Percentiles rank a stretch among this genome's conserved stretches.
Evolutionary conservation across 2,888 invertebrate species (phyloP).

Genomic region (Adelphocoris suturalis): DNA sequence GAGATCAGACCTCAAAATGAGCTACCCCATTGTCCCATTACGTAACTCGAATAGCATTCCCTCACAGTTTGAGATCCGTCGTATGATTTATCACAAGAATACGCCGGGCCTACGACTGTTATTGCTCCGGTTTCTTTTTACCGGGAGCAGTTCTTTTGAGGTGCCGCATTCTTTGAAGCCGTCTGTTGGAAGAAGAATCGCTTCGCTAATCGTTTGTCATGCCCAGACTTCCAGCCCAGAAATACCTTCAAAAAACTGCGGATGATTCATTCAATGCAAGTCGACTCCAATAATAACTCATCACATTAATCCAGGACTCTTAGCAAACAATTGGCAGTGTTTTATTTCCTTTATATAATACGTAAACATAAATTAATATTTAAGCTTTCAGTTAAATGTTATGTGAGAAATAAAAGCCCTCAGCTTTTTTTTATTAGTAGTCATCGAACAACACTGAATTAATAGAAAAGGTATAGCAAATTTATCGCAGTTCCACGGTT

Average conservation of each 20-base stretch:
- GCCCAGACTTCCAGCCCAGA: neutral
- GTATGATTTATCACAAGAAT: conserved; percentile 34
- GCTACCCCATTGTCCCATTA: conserved; percentile 26
- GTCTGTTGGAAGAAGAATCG: neutral
- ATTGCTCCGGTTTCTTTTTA: conserved; percentile 30
- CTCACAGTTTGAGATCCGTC: neutral
- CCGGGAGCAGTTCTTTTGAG: neutral
- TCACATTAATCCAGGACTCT: too few species aligned
- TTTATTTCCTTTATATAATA: too few species aligned
- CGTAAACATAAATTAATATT: too few species aligned
- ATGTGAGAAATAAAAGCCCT: too few species aligned
- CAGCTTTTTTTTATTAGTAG: too few species aligned
- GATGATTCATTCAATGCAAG: too few species aligned
- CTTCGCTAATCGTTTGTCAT: neutral
- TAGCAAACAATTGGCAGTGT: too few species aligned
- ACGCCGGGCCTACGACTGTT: neutral
- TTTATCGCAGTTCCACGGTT: too few species aligned
- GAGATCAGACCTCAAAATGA: conserved; percentile 23
- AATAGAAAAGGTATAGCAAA: too few species aligned
- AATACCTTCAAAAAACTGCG: neutral
- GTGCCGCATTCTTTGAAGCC: conserved; percentile 9
- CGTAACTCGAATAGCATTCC: conserved; percentile 5
- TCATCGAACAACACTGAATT: too few species aligned
- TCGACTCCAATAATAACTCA: too few species aligned
- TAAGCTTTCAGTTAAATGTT: too few species aligned